A percentile compares a stretch with the other conserved stretches of the same genome.
These are phyloP conservation scores for Girardia tigrina DNA, from an alignment of 2,888 invertebrate species.

Conservation along the genomic window DNA sequence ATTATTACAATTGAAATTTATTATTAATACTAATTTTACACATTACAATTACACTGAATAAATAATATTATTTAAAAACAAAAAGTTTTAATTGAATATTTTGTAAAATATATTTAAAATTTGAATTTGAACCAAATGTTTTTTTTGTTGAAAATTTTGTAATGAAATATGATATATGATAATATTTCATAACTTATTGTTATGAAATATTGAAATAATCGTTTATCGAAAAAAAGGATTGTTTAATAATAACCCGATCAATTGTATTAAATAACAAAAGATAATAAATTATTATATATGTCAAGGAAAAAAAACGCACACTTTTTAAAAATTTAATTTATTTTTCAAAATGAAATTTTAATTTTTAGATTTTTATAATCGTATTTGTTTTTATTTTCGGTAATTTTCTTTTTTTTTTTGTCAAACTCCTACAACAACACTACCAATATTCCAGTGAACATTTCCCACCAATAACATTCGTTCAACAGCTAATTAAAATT, in stretches of 20 bases:
- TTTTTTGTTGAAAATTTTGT: no score
- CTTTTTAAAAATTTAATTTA: no score
- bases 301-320: no score
- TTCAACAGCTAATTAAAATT: neutral
- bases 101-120: neutral
- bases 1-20: neutral
- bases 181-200: no score
- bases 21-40: neutral
- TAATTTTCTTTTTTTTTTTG: neutral
- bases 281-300: neutral
- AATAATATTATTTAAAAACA: neutral
- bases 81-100: no score
- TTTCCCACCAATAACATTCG: neutral
- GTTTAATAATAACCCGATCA: no score
- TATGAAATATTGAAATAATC: no score
- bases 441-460: neutral
- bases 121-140: conserved; percentile 1
- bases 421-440: neutral
- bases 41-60: no score
- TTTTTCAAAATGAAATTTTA: neutral
- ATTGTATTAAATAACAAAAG: no score
- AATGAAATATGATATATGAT: no score
- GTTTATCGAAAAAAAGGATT: no score
- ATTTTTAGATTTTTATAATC: neutral
- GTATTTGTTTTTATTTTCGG: neutral